Percentiles rank a stretch among this genome's conserved stretches.
phyloP scores from a whole-genome alignment of 2,797 vertebrate species.

The Discoglossus pictus region DNA sequence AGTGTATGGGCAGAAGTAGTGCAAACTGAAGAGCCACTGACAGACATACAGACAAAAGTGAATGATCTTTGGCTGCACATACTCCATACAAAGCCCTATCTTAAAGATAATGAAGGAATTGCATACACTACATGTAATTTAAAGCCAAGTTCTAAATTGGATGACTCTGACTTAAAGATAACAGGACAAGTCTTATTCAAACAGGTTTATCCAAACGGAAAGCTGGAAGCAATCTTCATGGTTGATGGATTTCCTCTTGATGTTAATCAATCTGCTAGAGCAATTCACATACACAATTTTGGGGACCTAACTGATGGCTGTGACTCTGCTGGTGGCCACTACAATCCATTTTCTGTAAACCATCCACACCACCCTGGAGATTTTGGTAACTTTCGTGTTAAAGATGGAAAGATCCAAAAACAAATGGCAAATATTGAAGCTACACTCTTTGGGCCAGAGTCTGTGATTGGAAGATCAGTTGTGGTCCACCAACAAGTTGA shows the following conservation, averaged over 20 bases:
- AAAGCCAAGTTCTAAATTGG: conserved; percentile 74
- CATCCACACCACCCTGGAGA: conserved; percentile 90
- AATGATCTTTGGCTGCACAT: conserved; percentile 71
- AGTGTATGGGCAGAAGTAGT: conserved; percentile 37
- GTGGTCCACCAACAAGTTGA: conserved; percentile 86
- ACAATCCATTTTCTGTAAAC: conserved; percentile 75
- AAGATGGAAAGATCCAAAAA: conserved; percentile 72
- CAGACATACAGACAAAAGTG: conserved; percentile 68
- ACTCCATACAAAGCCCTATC: conserved; percentile 35
- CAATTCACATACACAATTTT: conserved; percentile 88
- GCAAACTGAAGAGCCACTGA: conserved; percentile 56
- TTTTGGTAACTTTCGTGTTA: conserved; percentile 87
- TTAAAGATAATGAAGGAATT: background rate
- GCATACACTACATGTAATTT: conserved; percentile 67
- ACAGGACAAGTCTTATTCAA: conserved; percentile 80
- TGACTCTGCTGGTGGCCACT: conserved; percentile 82
- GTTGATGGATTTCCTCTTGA: conserved; percentile 74
- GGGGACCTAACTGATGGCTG: conserved; percentile 86
- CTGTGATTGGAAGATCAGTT: conserved; percentile 80
- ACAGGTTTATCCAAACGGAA: conserved; percentile 70
- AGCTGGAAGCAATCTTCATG: conserved; percentile 72
- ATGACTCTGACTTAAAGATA: conserved; percentile 69
- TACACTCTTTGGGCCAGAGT: conserved; percentile 72
- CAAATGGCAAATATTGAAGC: conserved; percentile 61
- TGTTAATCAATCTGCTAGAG: conserved; percentile 61